phyloP scores from a whole-genome alignment of 2,113 vertebrate genomes.

The Ochotona curzoniae region DNA sequence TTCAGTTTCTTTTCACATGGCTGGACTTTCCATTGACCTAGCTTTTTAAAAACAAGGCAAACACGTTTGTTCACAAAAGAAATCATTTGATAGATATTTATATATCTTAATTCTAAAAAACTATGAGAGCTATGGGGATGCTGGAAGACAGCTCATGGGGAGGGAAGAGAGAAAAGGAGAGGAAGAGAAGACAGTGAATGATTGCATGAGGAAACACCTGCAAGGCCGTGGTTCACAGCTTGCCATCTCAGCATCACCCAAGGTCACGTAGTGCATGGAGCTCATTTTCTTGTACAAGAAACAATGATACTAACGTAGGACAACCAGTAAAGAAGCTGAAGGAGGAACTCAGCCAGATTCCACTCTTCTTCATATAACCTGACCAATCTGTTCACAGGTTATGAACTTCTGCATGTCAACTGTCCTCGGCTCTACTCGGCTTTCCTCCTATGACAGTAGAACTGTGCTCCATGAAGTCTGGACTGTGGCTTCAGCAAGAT shows the following conservation, averaged over 20 bases:
- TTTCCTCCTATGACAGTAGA: background rate
- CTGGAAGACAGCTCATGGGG: no score
- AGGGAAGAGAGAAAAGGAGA: background rate
- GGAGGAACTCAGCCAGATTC: background rate
- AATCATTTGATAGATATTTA: conserved; percentile 39
- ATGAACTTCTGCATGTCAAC: background rate
- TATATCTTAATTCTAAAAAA: background rate
- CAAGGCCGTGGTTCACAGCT: background rate
- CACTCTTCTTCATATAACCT: background rate
- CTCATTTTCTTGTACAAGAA: background rate
- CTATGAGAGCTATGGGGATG: background rate
- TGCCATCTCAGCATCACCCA: background rate
- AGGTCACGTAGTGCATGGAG: background rate
- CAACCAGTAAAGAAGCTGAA: background rate
- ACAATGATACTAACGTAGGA: conserved; percentile 26
- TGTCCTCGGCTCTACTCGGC: background rate
- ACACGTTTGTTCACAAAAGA: conserved; percentile 37
- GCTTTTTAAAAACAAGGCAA: conserved; percentile 82
- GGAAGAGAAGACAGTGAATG: background rate
- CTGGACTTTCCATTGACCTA: conserved; percentile 90
- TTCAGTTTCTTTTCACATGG: conserved; percentile 87
- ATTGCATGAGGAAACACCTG: background rate
- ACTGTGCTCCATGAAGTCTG: background rate
- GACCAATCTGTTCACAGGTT: background rate
- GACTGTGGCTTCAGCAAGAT: background rate